A percentile compares a stretch with the other conserved stretches of the same genome.
Conservation (phyloP, 2,888 invertebrate genomes). For the Pyrgus malvae region DNA sequence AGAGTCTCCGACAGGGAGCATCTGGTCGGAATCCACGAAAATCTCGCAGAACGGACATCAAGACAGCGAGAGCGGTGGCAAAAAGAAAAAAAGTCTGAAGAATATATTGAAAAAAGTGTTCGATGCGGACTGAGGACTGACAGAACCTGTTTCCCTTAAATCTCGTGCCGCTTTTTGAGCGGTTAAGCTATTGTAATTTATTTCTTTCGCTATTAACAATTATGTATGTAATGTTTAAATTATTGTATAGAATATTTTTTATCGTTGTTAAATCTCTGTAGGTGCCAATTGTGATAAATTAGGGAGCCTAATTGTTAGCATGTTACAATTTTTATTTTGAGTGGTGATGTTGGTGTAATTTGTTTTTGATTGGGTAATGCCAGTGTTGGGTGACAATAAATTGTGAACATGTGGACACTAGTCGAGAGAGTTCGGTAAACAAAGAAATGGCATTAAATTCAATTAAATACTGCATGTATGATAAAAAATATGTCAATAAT, state of each 20-base stretch:
- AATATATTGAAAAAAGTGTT: conserved; percentile 91
- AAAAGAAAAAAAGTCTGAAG: conserved; percentile 86
- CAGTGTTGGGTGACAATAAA: conserved; percentile 48
- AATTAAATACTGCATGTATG: too few species aligned
- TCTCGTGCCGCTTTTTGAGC: conserved; percentile 18
- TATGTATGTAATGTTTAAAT: conserved; percentile 46
- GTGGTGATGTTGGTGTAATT: conserved; percentile 50
- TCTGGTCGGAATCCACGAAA: conserved; percentile 76
- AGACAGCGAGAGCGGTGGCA: conserved; percentile 52
- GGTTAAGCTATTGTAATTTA: conserved; percentile 63
- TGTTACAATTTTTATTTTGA: conserved; percentile 52
- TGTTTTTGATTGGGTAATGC: conserved; percentile 49
- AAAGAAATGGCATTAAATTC: conserved; percentile 78
- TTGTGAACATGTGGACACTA: conserved; percentile 48
- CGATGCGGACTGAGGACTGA: conserved; percentile 41
- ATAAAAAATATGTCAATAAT: too few species aligned
- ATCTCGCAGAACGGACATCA: conserved; percentile 65
- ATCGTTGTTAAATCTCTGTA: conserved; percentile 67
- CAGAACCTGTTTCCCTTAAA: conserved; percentile 21
- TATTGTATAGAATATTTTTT: conserved; percentile 47
- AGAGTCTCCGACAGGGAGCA: conserved; percentile 71
- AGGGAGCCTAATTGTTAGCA: conserved; percentile 69
- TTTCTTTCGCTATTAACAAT: conserved; percentile 59
- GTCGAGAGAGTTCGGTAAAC: conserved; percentile 57
- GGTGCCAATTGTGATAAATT: conserved; percentile 81